Percentiles rank a stretch among this genome's conserved stretches.
Evolutionary conservation across 1,140 invertebrate species (phyloP).

Genomic region (Papilio dardanus): DNA sequence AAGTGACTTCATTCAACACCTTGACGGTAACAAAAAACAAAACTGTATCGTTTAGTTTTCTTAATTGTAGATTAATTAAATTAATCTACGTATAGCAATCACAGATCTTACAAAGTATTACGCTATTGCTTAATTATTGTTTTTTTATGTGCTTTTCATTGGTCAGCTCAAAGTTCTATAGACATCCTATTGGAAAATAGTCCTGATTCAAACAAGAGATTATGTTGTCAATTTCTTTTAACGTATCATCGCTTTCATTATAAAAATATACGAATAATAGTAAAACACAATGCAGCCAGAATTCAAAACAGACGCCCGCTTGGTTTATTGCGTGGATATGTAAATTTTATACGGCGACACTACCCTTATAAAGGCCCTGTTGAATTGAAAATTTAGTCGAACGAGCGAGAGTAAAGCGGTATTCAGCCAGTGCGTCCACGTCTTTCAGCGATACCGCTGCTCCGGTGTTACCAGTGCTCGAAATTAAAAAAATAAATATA

Average conservation of each 20-base stretch:
- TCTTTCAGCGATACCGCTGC: slow-evolving; percentile 77
- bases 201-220: too few species aligned
- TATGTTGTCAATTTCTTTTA: neutral
- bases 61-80: neutral
- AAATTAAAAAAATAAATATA: slow-evolving; percentile 40
- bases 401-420: slow-evolving; percentile 62
- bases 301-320: slow-evolving; percentile 75
- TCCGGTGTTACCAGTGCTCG: slow-evolving; percentile 42
- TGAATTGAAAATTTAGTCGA: slow-evolving; percentile 81
- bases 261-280: slow-evolving; percentile 18
- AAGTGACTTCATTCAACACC: neutral
- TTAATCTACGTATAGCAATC: neutral
- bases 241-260: slow-evolving; percentile 2
- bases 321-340: slow-evolving; percentile 80
- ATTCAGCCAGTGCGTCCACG: slow-evolving; percentile 74
- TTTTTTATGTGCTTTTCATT: too few species aligned
- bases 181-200: too few species aligned
- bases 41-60: slow-evolving; percentile 7
- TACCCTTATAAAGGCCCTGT: slow-evolving; percentile 81
- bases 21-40: slow-evolving; percentile 12
- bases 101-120: neutral
- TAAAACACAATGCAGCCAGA: slow-evolving; percentile 48
- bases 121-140: too few species aligned
- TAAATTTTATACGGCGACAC: slow-evolving; percentile 80
- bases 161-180: too few species aligned